These are phyloP conservation scores for Julus scanicus DNA, from an alignment of 2,888 invertebrate species.

Conservation along the genomic window DNA sequence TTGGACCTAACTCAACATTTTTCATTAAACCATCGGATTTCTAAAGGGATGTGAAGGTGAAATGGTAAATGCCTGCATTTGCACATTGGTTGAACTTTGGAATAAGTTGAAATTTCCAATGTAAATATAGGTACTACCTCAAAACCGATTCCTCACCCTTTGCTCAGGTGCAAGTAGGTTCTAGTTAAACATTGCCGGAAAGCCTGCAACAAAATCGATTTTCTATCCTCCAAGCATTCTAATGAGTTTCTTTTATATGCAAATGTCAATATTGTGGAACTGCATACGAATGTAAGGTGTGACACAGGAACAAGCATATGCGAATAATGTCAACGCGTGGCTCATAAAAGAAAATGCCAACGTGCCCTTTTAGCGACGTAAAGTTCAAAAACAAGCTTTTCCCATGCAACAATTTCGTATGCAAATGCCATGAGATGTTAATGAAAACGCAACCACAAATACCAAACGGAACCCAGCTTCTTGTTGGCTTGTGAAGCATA, in stretches of 20 bases:
- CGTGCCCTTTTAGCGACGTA: neutral
- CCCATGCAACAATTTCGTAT: neutral
- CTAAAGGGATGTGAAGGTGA: neutral
- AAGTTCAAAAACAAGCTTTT: conserved; percentile 41
- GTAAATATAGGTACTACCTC: neutral
- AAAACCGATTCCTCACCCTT: conserved; percentile 13
- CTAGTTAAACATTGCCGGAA: neutral
- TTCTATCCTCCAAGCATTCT: conserved; percentile 19
- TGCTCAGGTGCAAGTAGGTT: conserved; percentile 39
- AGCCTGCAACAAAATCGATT: neutral
- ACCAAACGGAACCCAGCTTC: neutral
- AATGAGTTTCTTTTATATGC: conserved; percentile 40
- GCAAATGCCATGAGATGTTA: conserved; percentile 38
- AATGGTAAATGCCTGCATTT: neutral
- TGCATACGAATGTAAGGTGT: conserved; percentile 4
- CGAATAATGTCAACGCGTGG: conserved; percentile 24
- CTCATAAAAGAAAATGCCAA: conserved; percentile 44
- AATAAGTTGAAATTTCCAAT: neutral
- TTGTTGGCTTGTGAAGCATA: neutral
- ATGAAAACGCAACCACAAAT: conserved; percentile 39
- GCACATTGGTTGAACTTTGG: neutral
- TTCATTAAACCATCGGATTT: neutral
- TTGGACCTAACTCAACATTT: neutral
- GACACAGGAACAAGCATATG: neutral
- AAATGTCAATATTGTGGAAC: conserved; percentile 43